Evolutionary conservation across 1,140 invertebrate genomes (phyloP).

Genomic region (Drosophila funebris): DNA sequence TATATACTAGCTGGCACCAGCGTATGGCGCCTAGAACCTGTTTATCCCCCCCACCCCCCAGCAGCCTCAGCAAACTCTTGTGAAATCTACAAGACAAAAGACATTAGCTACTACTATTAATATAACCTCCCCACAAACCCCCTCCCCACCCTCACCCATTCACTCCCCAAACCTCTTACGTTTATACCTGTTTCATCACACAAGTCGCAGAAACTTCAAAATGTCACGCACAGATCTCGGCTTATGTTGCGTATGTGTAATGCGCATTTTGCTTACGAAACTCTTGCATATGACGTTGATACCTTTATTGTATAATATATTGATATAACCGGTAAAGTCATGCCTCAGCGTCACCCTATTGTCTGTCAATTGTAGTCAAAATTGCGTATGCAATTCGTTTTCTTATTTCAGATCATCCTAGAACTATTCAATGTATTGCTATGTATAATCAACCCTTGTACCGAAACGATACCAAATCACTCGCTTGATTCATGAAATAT

Average conservation of each 20-base stretch:
- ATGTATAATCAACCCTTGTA: conserved; percentile 33
- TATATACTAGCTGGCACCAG: conserved; percentile 59
- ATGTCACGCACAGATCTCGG: conserved; percentile 21
- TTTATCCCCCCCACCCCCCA: conserved; percentile 40
- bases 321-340: no score
- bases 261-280: conserved; percentile 22
- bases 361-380: no score
- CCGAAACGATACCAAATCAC: conserved; percentile 51
- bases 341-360: background rate
- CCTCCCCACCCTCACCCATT: no score
- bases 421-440: background rate
- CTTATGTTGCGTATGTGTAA: conserved; percentile 53
- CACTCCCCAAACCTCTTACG: background rate
- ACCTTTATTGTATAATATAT: no score
- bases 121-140: background rate
- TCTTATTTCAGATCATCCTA: conserved; percentile 36
- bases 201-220: background rate
- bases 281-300: background rate
- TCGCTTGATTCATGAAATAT: conserved; percentile 77
- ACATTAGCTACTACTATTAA: background rate
- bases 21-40: conserved; percentile 64
- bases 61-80: background rate
- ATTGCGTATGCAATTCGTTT: conserved; percentile 70
- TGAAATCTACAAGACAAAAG: conserved; percentile 5
- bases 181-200: background rate